These are phyloP conservation scores for Fringilla coelebs DNA, from an alignment of 2,797 vertebrate genomes.

Conservation along the genomic window DNA sequence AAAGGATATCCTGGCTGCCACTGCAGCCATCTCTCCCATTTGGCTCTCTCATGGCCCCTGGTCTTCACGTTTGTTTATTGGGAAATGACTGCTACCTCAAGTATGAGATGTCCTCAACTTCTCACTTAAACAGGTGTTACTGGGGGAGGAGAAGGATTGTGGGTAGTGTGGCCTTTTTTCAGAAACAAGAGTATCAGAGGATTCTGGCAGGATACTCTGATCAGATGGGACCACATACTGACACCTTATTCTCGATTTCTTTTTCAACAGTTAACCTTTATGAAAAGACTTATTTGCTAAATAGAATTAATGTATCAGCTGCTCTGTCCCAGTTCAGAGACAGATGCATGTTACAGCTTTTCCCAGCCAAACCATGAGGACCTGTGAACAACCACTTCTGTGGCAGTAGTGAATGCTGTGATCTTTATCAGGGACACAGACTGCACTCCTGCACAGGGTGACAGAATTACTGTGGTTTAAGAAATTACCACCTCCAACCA, in stretches of 20 bases:
- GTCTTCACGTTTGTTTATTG: background rate
- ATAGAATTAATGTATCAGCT: background rate
- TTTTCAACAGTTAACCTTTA: background rate
- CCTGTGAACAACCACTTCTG: background rate
- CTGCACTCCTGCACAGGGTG: background rate
- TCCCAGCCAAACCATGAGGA: background rate
- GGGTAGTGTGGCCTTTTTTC: background rate
- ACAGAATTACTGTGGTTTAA: background rate
- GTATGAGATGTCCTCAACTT: background rate
- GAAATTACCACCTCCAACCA: background rate
- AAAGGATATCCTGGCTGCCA: background rate
- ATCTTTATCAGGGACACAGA: background rate
- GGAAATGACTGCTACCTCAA: background rate
- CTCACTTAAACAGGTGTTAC: background rate
- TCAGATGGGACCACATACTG: background rate
- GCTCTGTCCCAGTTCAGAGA: background rate
- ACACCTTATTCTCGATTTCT: background rate
- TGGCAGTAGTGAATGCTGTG: background rate
- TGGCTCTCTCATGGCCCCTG: background rate
- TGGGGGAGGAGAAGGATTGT: background rate
- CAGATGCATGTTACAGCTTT: background rate
- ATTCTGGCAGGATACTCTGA: background rate
- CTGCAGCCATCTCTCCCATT: background rate
- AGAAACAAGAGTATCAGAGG: background rate
- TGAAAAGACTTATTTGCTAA: background rate